Base-by-base conservation (phyloP, 2,888 invertebrate species). In the Amphipyra berbera region DNA sequence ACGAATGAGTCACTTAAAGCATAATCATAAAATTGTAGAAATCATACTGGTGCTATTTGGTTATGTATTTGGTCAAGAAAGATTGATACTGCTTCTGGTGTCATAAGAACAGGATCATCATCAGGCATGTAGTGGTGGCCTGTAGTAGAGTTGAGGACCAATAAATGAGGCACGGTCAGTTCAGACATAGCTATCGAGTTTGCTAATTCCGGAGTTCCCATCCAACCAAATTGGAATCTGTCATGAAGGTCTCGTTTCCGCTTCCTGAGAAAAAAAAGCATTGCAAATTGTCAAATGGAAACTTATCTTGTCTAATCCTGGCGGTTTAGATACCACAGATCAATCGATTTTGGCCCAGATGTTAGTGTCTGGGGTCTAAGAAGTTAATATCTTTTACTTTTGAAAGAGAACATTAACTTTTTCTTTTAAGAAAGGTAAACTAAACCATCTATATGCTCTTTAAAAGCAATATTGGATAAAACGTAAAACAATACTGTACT, bases 181-280 rank as follows among this genome's bases (percentile, higher is more conserved):
- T 97, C 96, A 68, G 96, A 96, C 97, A 99, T 98, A 10, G 98
- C 98, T 82, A 99, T 98, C 59, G 97, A 98, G 93, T 99, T 99
- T 10, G 98, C 98, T 71, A 99, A 95, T 57, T 98, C 98, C 3
- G 98, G 97, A 73, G 96, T 97, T 0, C 98, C 98, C 89, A 98
- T 96, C 99, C 99, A 99, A 41, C 99, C 98, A 94, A 99, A 99
- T 91, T 99, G 99, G 87, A 98, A 98, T 76, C 96, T 91, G 89
- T 96, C 96, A 84, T 98, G 98, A 80, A 97, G 98, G 73, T 97
- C 97, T 41, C 97, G 96, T 62, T 97, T 96, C 86, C 86, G 87
- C 69, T 88, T 88, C 68, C 95, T 94, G 79, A 15, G 83, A 88
- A 76, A 50, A 52, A 41, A 15, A 27, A 38, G 15, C 7, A 10